Evolutionary conservation across 2,797 vertebrate genomes (phyloP), one percentile per base, ranked within the genome.

Genomic region (Orientallactaga sibirica): DNA sequence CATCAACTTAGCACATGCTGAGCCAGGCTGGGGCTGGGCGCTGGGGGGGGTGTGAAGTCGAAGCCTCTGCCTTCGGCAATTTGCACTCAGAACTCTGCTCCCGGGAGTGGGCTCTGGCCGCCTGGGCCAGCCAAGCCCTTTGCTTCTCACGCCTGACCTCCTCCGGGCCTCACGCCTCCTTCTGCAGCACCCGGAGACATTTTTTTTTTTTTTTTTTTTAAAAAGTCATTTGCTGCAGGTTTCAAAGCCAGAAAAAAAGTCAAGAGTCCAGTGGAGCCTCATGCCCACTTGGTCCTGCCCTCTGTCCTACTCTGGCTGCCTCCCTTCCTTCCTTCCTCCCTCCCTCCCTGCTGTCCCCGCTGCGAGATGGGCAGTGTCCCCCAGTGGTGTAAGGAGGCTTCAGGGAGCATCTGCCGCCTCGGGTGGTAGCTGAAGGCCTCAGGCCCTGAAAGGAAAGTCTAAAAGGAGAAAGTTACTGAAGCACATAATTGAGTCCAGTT

Each of bases 391-490:
- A 94, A 96, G 93, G 94, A 96, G 91, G 96, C 97, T 94, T 94
- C 94, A 29, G 76, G 88, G 95, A 95, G 95, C 94, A n/a, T 48
- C 48, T 7, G 48, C 48, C n/a, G n/a, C n/a, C n/a, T n/a, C n/a
- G n/a, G n/a, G n/a, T n/a, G n/a, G n/a, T n/a, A n/a, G 92, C 88
- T 94, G 90, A 86, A 91, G 88, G 88, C 92, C 95, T 95, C 43
- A 4, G 78, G 75, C 7, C 85, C 97, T 98, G 96, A 96, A 98
- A 98, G 97, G 94, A 98, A 98, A 95, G 94, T 96, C 95, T 95
- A 33, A 96, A 97, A 97, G 89, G 91, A 97, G 95, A 87, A 91
- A 74, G 94, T 97, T 97, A 97, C 24, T 48, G 76, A 93, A 96
- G 94, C 91, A 82, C 82, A 84, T 5, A 19, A 92, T 92, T 5